These are phyloP conservation scores for Diadromus collaris DNA, from an alignment of 2,888 invertebrate species.

Conservation along the genomic window DNA sequence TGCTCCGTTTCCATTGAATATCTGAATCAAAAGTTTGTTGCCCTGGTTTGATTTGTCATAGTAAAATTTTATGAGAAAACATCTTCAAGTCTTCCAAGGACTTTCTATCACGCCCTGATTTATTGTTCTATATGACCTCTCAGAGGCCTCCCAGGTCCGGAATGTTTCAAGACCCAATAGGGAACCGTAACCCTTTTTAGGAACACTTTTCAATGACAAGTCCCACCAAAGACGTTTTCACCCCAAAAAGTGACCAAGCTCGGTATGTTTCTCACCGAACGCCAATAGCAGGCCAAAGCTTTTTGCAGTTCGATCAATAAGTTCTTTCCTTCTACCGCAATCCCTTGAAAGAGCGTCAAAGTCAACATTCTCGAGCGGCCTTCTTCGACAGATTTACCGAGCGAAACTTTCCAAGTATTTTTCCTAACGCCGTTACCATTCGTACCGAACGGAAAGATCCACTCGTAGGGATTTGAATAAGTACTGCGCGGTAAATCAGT, in stretches of 20 bases:
- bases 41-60: not conserved
- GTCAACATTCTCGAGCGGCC: constrained; percentile 62
- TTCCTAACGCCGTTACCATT: constrained; percentile 61
- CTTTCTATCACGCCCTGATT: not conserved
- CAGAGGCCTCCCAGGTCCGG: too few species aligned
- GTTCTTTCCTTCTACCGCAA: constrained; percentile 64
- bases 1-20: not conserved
- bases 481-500: constrained; percentile 67
- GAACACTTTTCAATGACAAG: too few species aligned
- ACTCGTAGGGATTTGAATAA: constrained; percentile 71
- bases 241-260: too few species aligned
- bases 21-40: constrained; percentile 20
- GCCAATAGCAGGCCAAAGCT: constrained; percentile 66
- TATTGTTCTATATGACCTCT: not conserved
- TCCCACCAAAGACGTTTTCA: too few species aligned
- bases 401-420: constrained; percentile 62
- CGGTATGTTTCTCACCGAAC: constrained; percentile 19
- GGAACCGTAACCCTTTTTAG: too few species aligned
- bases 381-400: constrained; percentile 39
- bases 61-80: not conserved
- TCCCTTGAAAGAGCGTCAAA: constrained; percentile 63
- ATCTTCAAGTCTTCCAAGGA: not conserved
- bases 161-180: too few species aligned
- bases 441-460: constrained; percentile 73
- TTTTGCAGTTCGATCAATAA: constrained; percentile 66